Evolutionary conservation across 2,113 vertebrate genomes (phyloP), one percentile per base, ranked within the genome.

Genomic region (Bothrops jararaca): DNA sequence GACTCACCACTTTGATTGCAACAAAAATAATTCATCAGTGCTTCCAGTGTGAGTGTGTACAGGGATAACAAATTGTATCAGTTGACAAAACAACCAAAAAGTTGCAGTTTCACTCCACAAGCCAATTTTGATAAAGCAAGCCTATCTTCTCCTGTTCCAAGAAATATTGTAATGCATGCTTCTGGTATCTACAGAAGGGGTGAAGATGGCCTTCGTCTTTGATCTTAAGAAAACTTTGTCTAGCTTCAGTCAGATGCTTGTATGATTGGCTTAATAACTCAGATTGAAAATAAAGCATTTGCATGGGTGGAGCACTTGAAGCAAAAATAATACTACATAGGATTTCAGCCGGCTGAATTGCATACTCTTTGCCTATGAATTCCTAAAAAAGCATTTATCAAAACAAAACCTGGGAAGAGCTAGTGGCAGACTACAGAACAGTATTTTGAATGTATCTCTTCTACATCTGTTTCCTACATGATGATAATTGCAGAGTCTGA

Each of bases 11-110:
- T 94, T 86, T 92, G 86, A 92, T 64, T 88, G 57, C 45, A 94
- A 42, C 89, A 94, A 2, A 86, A 95, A 94, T 0, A 0, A 50
- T 91, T 53, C 29, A n/a, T 0, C 92, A 93, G 0, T 45, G 69
- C 74, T 92, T 95, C 94, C 92, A 85, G 52, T 50, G 53, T 89
- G 45, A 22, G 39, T 34, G 39, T 45, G 45, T n/a, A 2, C 91
- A 94, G 23, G 39, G 95, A 89, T 92, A 94, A 96, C 94, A 96
- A 96, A 96, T 95, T 2, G 92, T 93, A 92, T 91, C 92, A 94
- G 93, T 96, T 96, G 95, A 95, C 96, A 94, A 95, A 80, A 95
- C 95, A 95, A 93, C 50, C 50, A 92, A 94, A 97, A 96, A 95
- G 91, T 89, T 95, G 89, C 94, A 94, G 93, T 95, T 96, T 94